Conservation (phyloP, 2,797 vertebrate species). For the Micrastur ruficollis region DNA sequence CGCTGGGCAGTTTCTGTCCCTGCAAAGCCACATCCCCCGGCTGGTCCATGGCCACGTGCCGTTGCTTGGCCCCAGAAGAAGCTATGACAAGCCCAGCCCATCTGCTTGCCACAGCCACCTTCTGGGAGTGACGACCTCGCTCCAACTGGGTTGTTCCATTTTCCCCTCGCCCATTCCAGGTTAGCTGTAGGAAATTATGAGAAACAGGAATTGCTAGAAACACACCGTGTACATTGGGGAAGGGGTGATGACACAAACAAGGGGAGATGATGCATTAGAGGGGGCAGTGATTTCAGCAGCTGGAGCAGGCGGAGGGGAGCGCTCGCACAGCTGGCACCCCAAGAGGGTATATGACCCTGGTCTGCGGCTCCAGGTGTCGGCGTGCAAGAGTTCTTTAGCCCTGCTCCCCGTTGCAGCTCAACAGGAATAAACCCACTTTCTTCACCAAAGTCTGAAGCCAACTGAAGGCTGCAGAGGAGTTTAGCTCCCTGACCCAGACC, state of each 20-base stretch:
- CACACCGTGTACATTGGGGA: neutral
- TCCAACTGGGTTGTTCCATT: neutral
- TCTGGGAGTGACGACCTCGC: neutral
- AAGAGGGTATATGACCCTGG: neutral
- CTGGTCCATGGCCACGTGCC: neutral
- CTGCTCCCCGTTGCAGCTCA: neutral
- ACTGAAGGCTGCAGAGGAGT: neutral
- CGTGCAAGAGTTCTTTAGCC: neutral
- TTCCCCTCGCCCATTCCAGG: neutral
- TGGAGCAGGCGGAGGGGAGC: neutral
- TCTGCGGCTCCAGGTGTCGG: neutral
- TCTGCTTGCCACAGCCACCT: accelerated
- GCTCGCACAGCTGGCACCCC: neutral
- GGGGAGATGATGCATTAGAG: neutral
- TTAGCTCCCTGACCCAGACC: neutral
- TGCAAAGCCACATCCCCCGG: neutral
- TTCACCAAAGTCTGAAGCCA: neutral
- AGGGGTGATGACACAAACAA: neutral
- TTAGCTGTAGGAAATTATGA: neutral
- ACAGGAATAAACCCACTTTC: neutral
- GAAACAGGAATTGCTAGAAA: neutral
- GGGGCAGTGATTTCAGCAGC: neutral
- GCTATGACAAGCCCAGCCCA: neutral
- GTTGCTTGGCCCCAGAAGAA: neutral
- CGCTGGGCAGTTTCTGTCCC: neutral